These are phyloP conservation scores for Limnephilus rhombicus DNA, from an alignment of 2,888 invertebrate species.

Conservation along the genomic window DNA sequence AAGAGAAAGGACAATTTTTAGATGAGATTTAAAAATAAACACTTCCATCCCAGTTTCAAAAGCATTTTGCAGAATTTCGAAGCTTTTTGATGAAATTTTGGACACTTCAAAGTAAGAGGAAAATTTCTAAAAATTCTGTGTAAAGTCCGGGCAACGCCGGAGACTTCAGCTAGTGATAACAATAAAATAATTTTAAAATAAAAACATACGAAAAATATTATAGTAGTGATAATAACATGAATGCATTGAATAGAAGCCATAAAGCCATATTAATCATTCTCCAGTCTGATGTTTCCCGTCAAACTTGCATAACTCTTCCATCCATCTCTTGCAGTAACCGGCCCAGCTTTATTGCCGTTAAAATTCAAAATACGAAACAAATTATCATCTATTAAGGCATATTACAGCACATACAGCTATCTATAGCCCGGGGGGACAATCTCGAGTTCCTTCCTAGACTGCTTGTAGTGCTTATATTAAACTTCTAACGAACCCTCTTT, in stretches of 20 bases:
- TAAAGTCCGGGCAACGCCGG: too few relatives aligned
- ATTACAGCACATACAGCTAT: conserved; percentile 14
- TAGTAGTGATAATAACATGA: neutral
- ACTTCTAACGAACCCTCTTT: neutral
- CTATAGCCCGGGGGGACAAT: conserved; percentile 10
- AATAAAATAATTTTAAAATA: too few relatives aligned
- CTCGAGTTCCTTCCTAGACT: neutral
- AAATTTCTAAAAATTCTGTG: too few relatives aligned
- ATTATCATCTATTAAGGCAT: conserved; percentile 34
- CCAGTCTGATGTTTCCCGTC: neutral
- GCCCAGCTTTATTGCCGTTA: conserved; percentile 10
- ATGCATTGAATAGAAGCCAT: neutral
- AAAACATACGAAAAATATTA: too few relatives aligned
- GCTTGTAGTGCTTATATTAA: neutral
- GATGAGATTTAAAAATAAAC: too few relatives aligned
- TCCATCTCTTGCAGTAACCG: neutral
- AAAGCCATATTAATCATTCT: neutral
- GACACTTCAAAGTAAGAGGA: too few relatives aligned
- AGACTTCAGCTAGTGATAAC: too few relatives aligned
- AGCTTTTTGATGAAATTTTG: too few relatives aligned
- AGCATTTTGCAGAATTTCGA: too few relatives aligned
- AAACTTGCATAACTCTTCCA: neutral
- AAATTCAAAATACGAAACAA: conserved; percentile 37
- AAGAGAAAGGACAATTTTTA: too few relatives aligned
- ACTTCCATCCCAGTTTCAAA: too few relatives aligned